phyloP scores from a whole-genome alignment of 2,797 vertebrate species.

The Poeciliopsis presidionis region DNA sequence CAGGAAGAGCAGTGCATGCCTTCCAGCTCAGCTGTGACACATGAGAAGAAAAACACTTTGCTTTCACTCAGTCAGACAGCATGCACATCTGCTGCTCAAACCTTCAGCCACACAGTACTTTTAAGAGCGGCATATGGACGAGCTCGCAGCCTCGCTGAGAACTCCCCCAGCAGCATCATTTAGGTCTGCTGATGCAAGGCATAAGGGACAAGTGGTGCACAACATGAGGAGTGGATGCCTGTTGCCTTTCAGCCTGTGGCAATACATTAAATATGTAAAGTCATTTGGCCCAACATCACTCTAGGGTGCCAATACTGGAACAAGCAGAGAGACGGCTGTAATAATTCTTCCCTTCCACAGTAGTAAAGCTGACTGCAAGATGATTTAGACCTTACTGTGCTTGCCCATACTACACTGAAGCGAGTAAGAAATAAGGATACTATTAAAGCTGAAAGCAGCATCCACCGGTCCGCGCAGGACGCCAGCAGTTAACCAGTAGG shows the following conservation, averaged over 20 bases:
- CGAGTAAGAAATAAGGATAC: slow-evolving; percentile 45
- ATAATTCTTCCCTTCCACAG: slow-evolving; percentile 56
- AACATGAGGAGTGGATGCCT: slow-evolving; percentile 58
- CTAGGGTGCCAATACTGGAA: slow-evolving; percentile 65
- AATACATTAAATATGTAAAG: slow-evolving; percentile 76
- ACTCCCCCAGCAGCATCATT: slow-evolving; percentile 56
- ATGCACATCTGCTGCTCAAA: slow-evolving; percentile 58
- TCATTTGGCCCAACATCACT: slow-evolving; percentile 70
- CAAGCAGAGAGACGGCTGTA: slow-evolving; percentile 52
- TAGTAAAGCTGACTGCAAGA: slow-evolving; percentile 53
- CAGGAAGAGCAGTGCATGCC: slow-evolving; percentile 34
- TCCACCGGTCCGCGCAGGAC: background rate
- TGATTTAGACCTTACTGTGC: slow-evolving; percentile 51
- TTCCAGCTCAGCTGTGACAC: slow-evolving; percentile 48
- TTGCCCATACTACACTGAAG: slow-evolving; percentile 43
- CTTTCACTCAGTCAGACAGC: slow-evolving; percentile 47
- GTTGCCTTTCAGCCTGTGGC: slow-evolving; percentile 67
- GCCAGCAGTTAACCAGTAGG: background rate
- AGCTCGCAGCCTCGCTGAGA: slow-evolving; percentile 39
- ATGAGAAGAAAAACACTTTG: slow-evolving; percentile 54
- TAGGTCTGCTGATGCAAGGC: slow-evolving; percentile 56
- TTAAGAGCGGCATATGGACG: slow-evolving; percentile 38
- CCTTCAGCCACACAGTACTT: slow-evolving; percentile 39
- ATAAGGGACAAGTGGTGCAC: slow-evolving; percentile 41
- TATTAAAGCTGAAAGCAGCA: slow-evolving; percentile 1